phyloP scores from a whole-genome alignment of 2,797 vertebrate genomes.

The Phylloscopus collybita region DNA sequence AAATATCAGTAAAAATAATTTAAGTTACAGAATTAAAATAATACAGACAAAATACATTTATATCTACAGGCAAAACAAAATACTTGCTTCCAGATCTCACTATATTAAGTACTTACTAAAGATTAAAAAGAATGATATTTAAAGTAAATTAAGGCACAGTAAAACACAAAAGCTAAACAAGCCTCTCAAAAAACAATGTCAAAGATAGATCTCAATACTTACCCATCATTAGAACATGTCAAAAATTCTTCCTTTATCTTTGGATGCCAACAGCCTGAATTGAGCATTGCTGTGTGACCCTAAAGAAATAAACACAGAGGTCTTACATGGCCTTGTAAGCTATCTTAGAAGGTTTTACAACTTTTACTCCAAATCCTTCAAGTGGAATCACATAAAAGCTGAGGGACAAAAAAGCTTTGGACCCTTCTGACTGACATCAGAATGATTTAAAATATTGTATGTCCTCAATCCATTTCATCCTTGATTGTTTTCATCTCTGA shows the following conservation, averaged over 20 bases:
- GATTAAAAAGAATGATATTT: not conserved
- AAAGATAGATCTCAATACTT: conserved; percentile 64
- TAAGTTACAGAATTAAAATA: not conserved
- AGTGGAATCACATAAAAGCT: not conserved
- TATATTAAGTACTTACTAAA: not conserved
- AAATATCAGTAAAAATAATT: not conserved
- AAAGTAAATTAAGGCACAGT: not conserved
- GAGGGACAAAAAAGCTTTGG: not conserved
- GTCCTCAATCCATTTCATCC: not conserved
- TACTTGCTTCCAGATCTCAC: not conserved
- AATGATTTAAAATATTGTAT: not conserved
- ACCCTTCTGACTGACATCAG: not conserved
- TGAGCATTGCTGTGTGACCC: conserved; percentile 99
- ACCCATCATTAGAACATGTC: conserved; percentile 99
- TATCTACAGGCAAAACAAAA: not conserved
- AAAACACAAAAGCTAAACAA: not conserved
- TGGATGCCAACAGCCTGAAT: conserved; percentile 95
- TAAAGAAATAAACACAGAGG: conserved; percentile 61
- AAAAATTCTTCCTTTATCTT: conserved; percentile 98
- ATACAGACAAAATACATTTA: not conserved
- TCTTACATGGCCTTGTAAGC: not conserved
- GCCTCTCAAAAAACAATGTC: not conserved
- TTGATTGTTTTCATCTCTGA: not conserved
- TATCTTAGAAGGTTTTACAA: not conserved
- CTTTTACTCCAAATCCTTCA: not conserved